Evolutionary conservation across 2,888 invertebrate species (phyloP), one percentile per base, ranked within the genome.

Genomic region (Epistrophe grossulariae): DNA sequence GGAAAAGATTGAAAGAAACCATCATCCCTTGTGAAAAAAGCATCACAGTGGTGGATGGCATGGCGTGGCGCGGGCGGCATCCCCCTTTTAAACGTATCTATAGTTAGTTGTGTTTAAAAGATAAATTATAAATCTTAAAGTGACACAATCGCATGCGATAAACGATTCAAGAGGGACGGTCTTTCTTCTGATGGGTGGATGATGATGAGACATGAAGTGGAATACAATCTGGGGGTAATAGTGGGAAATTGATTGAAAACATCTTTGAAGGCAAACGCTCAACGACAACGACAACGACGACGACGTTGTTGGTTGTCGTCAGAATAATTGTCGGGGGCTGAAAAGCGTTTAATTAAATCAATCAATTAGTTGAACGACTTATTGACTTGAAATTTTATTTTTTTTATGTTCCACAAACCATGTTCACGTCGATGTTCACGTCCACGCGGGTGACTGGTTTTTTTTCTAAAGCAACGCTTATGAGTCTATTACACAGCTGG

Each of bases 301-400:
- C 13, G 7, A 31, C 31, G 11, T 11, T 2, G 5, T 10, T 24
- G 1, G 19, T 40, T 62, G 62, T 62, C 66, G 28, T 66, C 55
- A 64, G 40, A 74, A 64, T 35, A 35, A 35, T 35, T 64, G 76
- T 76, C 59, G 79, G 84, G 83, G 76, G 79, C 71, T 50, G 79
- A 77, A 70, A 82, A 78, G 82, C 82, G 82, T 85, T 85, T 85
- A 82, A 85, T 85, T 85, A 55, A 85, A 85, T 85, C 82, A 85
- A 85, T 85, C 85, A 85, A 85, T 85, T 85, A 85, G 85, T 79
- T 73, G 73, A 76, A 74, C 85, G 82, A 82, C 82, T 82, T 85
- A 79, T 78, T 77, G 84, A 79, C 83, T 73, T 78, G 76, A 76
- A n/a, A 48, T 60, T 78, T 68, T 52, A 17, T 52, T 77, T 38